These are phyloP conservation scores for Lithobates sylvaticus DNA, from an alignment of 2,797 vertebrate species.

Conservation along the genomic window DNA sequence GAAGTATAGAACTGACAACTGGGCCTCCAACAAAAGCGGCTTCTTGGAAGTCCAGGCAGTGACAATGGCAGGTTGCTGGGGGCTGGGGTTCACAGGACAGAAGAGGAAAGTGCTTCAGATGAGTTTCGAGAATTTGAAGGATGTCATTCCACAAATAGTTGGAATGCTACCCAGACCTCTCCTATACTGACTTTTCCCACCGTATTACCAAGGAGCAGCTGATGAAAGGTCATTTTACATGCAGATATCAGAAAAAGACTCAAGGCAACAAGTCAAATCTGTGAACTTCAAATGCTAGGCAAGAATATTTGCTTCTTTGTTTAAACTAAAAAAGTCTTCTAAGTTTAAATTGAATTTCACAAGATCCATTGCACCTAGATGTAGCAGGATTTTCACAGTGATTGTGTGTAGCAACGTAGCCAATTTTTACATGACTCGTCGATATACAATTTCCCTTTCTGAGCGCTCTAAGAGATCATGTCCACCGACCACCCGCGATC, in stretches of 20 bases:
- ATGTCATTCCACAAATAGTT: constrained; percentile 34
- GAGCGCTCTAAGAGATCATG: too few species aligned
- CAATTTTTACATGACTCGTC: too few species aligned
- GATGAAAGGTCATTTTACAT: constrained; percentile 31
- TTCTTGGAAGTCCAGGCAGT: not conserved
- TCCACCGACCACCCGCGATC: too few species aligned
- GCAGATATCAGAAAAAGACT: not conserved
- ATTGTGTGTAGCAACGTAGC: too few species aligned
- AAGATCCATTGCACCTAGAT: too few species aligned
- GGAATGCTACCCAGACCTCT: constrained; percentile 18
- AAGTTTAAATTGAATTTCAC: too few species aligned
- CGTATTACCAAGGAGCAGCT: constrained; percentile 29
- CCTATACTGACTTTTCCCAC: constrained; percentile 25
- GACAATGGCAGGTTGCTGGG: not conserved
- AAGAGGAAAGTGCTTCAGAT: constrained; percentile 1
- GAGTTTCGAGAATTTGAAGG: not conserved
- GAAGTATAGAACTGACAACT: constrained; percentile 20
- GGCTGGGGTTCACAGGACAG: not conserved
- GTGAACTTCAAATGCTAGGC: too few species aligned
- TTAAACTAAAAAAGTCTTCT: too few species aligned
- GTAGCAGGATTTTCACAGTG: too few species aligned
- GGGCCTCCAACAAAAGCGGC: not conserved
- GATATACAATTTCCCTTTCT: too few species aligned
- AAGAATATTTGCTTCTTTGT: not conserved
- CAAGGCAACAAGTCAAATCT: too few species aligned